Evolutionary conservation across 2,113 vertebrate genomes (phyloP).

Genomic region (Toxotes jaculatrix): DNA sequence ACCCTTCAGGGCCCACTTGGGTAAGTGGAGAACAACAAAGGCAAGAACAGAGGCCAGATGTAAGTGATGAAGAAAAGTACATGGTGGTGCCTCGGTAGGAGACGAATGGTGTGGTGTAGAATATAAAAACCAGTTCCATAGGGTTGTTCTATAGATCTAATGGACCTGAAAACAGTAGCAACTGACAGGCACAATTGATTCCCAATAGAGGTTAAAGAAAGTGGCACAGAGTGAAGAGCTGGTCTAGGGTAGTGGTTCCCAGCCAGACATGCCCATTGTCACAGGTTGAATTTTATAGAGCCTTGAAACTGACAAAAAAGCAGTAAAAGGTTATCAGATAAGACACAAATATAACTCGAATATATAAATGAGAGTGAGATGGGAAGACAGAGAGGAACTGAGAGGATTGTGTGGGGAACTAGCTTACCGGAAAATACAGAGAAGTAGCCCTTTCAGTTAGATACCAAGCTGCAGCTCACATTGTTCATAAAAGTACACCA

Average conservation of each 20-base stretch:
- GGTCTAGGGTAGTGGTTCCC: not conserved
- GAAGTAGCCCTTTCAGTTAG: too few species aligned
- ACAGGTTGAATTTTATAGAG: not conserved
- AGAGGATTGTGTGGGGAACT: too few species aligned
- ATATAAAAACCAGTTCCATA: constrained; percentile 1
- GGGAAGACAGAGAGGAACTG: too few species aligned
- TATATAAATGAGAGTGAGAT: not conserved
- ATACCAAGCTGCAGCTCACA: too few species aligned
- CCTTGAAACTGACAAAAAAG: not conserved
- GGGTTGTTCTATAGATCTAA: constrained; percentile 5
- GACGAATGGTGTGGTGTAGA: constrained; percentile 1
- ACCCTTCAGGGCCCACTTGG: not conserved
- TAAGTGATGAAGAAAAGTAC: constrained; percentile 1
- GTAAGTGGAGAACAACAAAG: constrained; percentile 41
- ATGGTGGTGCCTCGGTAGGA: not conserved
- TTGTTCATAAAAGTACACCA: too few species aligned
- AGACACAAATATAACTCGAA: not conserved
- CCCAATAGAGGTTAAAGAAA: not conserved
- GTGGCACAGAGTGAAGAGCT: not conserved
- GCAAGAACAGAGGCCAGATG: constrained; percentile 9
- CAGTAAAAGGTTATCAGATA: not conserved
- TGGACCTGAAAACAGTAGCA: not conserved
- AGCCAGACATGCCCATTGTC: not conserved
- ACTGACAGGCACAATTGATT: constrained; percentile 23
- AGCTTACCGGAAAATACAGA: too few species aligned